Evolutionary conservation across 2,797 vertebrate species (phyloP), one percentile per base, ranked within the genome.

Genomic region (Cygnus olor): DNA sequence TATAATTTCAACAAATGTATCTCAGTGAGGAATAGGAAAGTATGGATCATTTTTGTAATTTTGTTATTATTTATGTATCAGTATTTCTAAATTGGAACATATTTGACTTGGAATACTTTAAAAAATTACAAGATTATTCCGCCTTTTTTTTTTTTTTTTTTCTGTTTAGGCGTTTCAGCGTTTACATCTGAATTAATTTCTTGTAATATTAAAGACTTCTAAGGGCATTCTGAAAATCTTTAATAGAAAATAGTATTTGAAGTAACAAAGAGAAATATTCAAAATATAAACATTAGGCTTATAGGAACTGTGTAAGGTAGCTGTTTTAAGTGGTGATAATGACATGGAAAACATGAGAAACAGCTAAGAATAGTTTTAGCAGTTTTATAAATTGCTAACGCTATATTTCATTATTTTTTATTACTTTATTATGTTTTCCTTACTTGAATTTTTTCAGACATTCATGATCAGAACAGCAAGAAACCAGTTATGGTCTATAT

Each of bases 401-500:
- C 4, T 3, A 11, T 80, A 32, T 83, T 76, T 70, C 38, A 42
- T 57, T 88, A 18, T 80, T 54, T 76, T 90, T 87, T 91, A 94
- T 95, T 95, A 93, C 44, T 95, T 96, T 94, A 90, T 92, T 92
- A 44, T 95, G 53, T 98, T 96, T 83, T 94, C 76, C 92, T 96
- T 94, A 82, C 96, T 96, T 97, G 86, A 82, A 69, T 93, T 96
- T 97, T 96, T 94, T 54, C 98, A 99, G 99, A 99, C 90, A 99
- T 99, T 96, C 99, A 99, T 28, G 99, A 99, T 86, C 99, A 99
- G 90, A 99, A 98, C 80, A 99, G 98, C 47, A 97, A 98, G 68
- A 99, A 99, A 93, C 99, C 99, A 0, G 99, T 99, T n/a, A 99
- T 99, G 99, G 99, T 99, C 30, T 99, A 99, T 90, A 99, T 99